Conservation (phyloP, 1,140 invertebrate genomes). For the Zaprionus nigranus region DNA sequence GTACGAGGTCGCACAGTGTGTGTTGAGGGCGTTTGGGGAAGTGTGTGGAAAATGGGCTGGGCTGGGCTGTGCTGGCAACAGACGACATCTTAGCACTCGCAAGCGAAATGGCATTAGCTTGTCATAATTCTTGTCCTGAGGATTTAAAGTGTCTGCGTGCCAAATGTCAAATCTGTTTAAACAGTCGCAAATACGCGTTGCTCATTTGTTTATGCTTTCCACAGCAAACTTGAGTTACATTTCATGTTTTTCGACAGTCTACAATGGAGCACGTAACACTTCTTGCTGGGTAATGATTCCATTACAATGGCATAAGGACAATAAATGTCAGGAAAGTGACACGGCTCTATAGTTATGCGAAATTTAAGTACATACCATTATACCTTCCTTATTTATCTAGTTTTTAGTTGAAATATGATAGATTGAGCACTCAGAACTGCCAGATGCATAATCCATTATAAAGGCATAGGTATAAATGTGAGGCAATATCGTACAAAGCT, state of each 20-base stretch:
- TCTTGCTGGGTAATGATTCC: neutral
- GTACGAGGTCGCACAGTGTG: neutral
- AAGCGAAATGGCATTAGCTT: slow-evolving; percentile 34
- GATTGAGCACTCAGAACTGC: too few relatives aligned
- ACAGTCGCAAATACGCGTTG: slow-evolving; percentile 4
- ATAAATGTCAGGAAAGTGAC: neutral
- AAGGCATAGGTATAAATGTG: too few relatives aligned
- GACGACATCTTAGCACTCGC: slow-evolving; percentile 26
- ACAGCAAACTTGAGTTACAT: neutral
- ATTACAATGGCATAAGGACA: neutral
- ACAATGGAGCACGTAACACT: neutral
- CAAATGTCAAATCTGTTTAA: slow-evolving; percentile 44
- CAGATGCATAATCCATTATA: too few relatives aligned
- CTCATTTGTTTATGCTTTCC: slow-evolving; percentile 20
- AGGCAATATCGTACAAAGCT: too few relatives aligned
- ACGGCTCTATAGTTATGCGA: neutral
- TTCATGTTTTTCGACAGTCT: slow-evolving; percentile 13
- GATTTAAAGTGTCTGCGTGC: slow-evolving; percentile 36
- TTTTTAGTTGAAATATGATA: too few relatives aligned
- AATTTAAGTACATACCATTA: neutral
- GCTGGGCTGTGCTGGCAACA: slow-evolving; percentile 11
- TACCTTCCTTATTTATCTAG: too few relatives aligned
- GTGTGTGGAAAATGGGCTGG: slow-evolving; percentile 1
- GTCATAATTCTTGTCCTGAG: slow-evolving; percentile 31
- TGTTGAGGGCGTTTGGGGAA: too few relatives aligned